Conservation (phyloP, 92 coral and sea anemone species). For the Phymanthus crucifer region DNA sequence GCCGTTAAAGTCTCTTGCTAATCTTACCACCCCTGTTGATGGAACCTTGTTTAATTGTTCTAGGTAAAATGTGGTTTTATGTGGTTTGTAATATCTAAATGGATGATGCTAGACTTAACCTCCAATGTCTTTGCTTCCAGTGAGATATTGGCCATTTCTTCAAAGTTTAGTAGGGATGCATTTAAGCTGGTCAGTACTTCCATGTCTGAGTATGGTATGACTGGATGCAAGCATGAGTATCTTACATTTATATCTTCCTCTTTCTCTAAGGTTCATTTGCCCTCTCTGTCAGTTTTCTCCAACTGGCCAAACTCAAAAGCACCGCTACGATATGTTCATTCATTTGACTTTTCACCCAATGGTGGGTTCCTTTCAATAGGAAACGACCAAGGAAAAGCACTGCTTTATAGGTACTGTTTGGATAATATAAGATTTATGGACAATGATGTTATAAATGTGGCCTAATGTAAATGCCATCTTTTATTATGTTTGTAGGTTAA, state of each 20-base stretch:
- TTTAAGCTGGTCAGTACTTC: slow-evolving; percentile 74
- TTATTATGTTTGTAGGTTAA: slow-evolving; percentile 27
- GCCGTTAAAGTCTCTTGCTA: slow-evolving; percentile 87
- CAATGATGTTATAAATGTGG: not conserved
- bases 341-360: slow-evolving; percentile 90
- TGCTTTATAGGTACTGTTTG: slow-evolving; percentile 73
- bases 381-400: slow-evolving; percentile 86
- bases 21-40: slow-evolving; percentile 72
- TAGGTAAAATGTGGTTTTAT: slow-evolving; percentile 48
- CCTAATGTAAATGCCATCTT: not conserved
- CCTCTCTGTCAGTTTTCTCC: slow-evolving; percentile 88
- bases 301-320: slow-evolving; percentile 94
- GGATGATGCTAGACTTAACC: not conserved
- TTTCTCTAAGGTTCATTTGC: slow-evolving; percentile 71
- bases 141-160: slow-evolving; percentile 87
- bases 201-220: not conserved
- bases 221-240: too few species aligned
- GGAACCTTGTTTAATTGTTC: slow-evolving; percentile 76
- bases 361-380: slow-evolving; percentile 94
- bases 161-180: slow-evolving; percentile 64
- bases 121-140: slow-evolving; percentile 38
- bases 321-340: slow-evolving; percentile 79
- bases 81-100: not conserved
- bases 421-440: not conserved
- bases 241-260: not conserved